Base-by-base conservation (phyloP, 2,113 vertebrate genomes). In the Neolamprologus falcicula region DNA sequence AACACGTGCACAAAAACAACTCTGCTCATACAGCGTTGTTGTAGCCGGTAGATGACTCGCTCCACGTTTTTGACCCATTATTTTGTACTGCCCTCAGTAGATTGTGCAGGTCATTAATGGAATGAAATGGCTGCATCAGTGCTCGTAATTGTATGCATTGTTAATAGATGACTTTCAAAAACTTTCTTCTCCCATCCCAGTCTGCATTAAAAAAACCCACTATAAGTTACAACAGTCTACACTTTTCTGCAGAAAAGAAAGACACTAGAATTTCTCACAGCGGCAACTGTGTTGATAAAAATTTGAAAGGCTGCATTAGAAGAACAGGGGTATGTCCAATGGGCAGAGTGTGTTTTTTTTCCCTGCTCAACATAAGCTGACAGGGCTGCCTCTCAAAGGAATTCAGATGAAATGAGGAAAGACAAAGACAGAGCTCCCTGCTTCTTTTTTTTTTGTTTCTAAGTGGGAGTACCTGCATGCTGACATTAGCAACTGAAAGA, bases 291-390 rank as follows among this genome's bases (percentile, higher is more conserved):
- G 76, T 21, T 80, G 5, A 21, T 80, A 21, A 80, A 76, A 50
- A 28, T 47, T 19, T 76, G 71, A 76, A 50, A 47, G 40, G 85
- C 52, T 89, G 59, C 87, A 28, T 73, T 21, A 91, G 3, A 13
- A 42, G 66, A 54, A 86, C 35, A 28, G 13, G 7, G 35, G 8
- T 7, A 54, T 47, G 52, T 76, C 82, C 52, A 28, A 47, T 26
- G 47, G 50, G 37, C 9, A 5, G 14, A 45, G 33, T 33, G 66
- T 24, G 12, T 0, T 50, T 40, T 55, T 31, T 81, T 24, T 0
- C 59, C 61, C 61, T 80, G 3, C 78, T 45, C 40, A 89, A 82
- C 82, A 47, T 73, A 63, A 92, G 83, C n/a, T 55, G 81, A 35
- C 73, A 31, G 55, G 57, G 24, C 80, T 21, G 83, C 59, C 33